These are phyloP conservation scores for Melanogrammus aeglefinus DNA, from an alignment of 2,797 vertebrate species.

Conservation along the genomic window DNA sequence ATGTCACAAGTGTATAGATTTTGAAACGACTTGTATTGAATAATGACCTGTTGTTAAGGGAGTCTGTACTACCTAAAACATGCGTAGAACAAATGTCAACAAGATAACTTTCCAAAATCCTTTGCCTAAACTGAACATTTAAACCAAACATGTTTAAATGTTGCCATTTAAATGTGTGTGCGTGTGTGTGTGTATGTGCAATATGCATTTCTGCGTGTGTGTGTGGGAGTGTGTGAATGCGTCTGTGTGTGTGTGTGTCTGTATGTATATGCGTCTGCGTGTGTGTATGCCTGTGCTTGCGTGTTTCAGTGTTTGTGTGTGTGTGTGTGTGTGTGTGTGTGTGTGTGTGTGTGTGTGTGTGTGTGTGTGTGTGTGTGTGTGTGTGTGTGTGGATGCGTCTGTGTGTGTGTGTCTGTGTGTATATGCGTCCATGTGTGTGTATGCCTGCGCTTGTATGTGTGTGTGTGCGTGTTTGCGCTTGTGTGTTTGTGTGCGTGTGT, in stretches of 20 bases:
- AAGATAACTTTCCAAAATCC: too few species aligned
- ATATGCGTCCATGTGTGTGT: too few species aligned
- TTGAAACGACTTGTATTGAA: too few species aligned
- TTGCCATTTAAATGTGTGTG: neutral
- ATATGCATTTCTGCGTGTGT: neutral
- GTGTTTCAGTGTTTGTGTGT: neutral
- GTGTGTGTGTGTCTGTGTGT: constrained; percentile 1
- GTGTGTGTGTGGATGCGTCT: neutral
- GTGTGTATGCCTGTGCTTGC: neutral
- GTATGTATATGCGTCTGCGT: neutral
- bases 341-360: neutral
- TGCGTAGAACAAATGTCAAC: too few species aligned
- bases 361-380: neutral
- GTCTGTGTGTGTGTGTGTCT: neutral
- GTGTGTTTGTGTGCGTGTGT: neutral
- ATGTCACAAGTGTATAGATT: too few species aligned
- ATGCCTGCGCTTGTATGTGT: neutral
- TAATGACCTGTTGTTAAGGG: too few species aligned
- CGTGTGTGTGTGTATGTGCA: neutral
- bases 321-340: neutral
- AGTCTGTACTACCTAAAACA: too few species aligned
- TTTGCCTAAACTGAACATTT: too few species aligned
- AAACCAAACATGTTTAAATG: too few species aligned
- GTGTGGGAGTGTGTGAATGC: neutral
- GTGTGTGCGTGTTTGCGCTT: neutral